These are phyloP conservation scores for Apodemus speciosus DNA, from an alignment of 2,113 vertebrate genomes.

Conservation along the genomic window DNA sequence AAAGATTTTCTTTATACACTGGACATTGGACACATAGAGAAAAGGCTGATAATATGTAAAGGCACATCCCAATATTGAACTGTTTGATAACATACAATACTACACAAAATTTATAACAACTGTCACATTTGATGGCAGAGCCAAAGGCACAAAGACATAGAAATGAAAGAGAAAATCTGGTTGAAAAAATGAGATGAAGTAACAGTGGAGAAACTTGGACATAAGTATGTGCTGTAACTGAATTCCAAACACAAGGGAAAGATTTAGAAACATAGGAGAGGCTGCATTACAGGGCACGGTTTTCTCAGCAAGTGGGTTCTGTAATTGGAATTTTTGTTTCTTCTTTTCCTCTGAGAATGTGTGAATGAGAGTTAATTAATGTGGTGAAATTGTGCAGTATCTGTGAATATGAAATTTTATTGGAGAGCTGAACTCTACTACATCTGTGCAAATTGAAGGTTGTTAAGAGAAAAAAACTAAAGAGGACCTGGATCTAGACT, in stretches of 20 bases:
- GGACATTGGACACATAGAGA: neutral
- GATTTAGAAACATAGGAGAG: slow-evolving; percentile 46
- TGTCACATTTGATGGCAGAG: slow-evolving; percentile 37
- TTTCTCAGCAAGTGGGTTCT: slow-evolving; percentile 66
- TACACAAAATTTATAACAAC: slow-evolving; percentile 48
- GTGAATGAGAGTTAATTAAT: slow-evolving; percentile 76
- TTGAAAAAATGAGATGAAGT: slow-evolving; percentile 34
- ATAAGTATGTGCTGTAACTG: slow-evolving; percentile 40
- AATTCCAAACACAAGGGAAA: slow-evolving; percentile 64
- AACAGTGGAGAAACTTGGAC: slow-evolving; percentile 50
- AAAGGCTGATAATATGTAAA: neutral
- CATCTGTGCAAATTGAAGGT: slow-evolving; percentile 50
- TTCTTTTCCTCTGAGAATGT: slow-evolving; percentile 66
- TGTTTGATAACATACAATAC: slow-evolving; percentile 4
- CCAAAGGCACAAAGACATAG: slow-evolving; percentile 43
- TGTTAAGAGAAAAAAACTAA: slow-evolving; percentile 11
- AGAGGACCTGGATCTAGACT: neutral
- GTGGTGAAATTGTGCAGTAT: slow-evolving; percentile 54
- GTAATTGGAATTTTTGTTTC: slow-evolving; percentile 73
- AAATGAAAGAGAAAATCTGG: slow-evolving; percentile 67
- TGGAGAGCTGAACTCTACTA: slow-evolving; percentile 38
- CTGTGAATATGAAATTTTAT: slow-evolving; percentile 64
- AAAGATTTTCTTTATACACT: neutral
- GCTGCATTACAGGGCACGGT: slow-evolving; percentile 45
- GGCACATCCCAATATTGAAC: neutral